These are phyloP conservation scores for Catharus bicknelli DNA, from an alignment of 2,113 vertebrate genomes.

Conservation along the genomic window DNA sequence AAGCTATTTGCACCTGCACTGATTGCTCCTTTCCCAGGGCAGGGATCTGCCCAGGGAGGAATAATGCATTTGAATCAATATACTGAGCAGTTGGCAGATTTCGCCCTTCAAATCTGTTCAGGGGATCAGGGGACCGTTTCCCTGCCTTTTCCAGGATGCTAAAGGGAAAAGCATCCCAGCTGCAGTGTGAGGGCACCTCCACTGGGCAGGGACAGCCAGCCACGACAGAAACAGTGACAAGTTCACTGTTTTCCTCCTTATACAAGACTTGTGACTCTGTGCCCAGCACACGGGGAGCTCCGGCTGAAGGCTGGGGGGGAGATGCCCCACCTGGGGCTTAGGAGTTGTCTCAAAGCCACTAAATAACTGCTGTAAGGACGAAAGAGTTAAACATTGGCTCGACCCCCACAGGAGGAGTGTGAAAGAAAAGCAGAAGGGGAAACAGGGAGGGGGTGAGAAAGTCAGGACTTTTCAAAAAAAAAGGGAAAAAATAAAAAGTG, in stretches of 20 bases:
- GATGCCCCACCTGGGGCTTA: not conserved
- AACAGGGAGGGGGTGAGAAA: conserved; percentile 9
- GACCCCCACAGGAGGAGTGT: not conserved
- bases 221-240: not conserved
- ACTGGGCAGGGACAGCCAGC: not conserved
- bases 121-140: not conserved
- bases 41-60: conserved; percentile 37
- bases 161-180: not conserved
- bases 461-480: not conserved
- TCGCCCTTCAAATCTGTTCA: conserved; percentile 38
- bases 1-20: conserved; percentile 61
- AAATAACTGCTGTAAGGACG: not conserved
- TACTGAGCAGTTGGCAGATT: conserved; percentile 46
- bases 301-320: not conserved
- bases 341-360: not conserved
- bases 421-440: conserved; percentile 29
- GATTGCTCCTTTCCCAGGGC: conserved; percentile 53
- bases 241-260: not conserved
- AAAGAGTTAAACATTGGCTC: conserved; percentile 26
- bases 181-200: conserved; percentile 28
- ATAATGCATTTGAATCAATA: conserved; percentile 50
- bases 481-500: too few species aligned
- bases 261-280: not conserved
- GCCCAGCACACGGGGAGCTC: not conserved
- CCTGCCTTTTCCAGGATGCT: not conserved